Evolutionary conservation across 2,888 invertebrate species (phyloP).

Genomic region (Stramonita haemastoma): DNA sequence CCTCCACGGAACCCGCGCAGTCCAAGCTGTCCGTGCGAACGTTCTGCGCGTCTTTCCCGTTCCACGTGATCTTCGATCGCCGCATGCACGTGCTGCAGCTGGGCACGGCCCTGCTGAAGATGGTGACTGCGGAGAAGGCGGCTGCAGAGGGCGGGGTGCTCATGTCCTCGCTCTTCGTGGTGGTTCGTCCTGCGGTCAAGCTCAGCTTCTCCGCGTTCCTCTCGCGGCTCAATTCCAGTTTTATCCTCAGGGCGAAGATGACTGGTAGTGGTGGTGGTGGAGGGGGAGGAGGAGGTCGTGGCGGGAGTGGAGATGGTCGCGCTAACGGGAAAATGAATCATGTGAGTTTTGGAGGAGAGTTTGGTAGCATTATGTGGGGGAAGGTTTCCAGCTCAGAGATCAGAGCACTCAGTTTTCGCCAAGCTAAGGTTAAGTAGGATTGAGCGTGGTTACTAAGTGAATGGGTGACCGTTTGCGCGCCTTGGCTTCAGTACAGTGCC

Average conservation of each 20-base stretch:
- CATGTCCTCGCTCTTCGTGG: conserved; percentile 62
- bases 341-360: neutral
- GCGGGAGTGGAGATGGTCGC: conserved; percentile 34
- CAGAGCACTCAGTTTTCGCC: no score
- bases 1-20: conserved; percentile 60
- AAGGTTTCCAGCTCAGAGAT: no score
- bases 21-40: conserved; percentile 66
- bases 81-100: conserved; percentile 92
- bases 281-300: conserved; percentile 10
- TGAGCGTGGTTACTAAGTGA: no score
- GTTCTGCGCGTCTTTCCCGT: conserved; percentile 89
- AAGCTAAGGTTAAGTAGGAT: no score
- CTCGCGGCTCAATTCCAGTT: conserved; percentile 70
- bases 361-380: neutral
- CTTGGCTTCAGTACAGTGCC: no score
- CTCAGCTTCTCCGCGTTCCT: conserved; percentile 66
- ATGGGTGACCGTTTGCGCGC: no score
- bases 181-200: conserved; percentile 66
- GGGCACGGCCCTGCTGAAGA: conserved; percentile 91
- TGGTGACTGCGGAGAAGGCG: conserved; percentile 83
- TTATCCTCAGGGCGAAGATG: conserved; percentile 61
- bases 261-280: neutral
- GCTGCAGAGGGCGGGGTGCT: conserved; percentile 50
- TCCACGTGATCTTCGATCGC: conserved; percentile 95
- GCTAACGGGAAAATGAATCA: conserved; percentile 27